Evolutionary conservation across 2,113 vertebrate genomes (phyloP), one percentile per base, ranked within the genome.

Genomic region (Artemisiospiza belli): DNA sequence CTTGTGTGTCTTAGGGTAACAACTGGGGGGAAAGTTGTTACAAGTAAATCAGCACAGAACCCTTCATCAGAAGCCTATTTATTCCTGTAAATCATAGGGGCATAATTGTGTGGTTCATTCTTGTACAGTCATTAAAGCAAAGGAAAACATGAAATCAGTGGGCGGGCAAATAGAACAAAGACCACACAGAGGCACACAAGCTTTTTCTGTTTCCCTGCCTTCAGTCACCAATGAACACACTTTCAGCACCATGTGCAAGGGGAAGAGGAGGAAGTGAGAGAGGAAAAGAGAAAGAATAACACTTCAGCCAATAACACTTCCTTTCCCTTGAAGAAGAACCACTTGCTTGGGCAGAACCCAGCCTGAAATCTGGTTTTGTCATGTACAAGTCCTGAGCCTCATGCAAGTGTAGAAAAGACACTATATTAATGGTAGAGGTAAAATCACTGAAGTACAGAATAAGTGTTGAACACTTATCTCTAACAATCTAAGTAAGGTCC

Each of bases 131-230:
- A 33, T 49, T 73, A 72, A 75, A 83, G 63, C 15, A 41, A 73
- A 79, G 31, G 13, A 76, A 94, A 87, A 61, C 28, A 62, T 62
- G 5, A 47, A 44, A 35, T 46, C 39, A 15, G 61, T 25, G 20
- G 23, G 59, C 3, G 0, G 33, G 19, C n/a, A 88, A 92, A 87
- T 9, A 69, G 43, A 91, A 80, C 25, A 90, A 44, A 73, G 28
- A 85, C 63, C 27, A 33, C 46, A 30, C 3, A 44, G 31, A 76
- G 16, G 49, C 41, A 58, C 19, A 7, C 0, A 0, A 37, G 72
- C n/a, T 27, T 91, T 47, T 87, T 75, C 58, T 55, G 33, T 24
- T 83, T 93, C 46, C 25, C 52, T 74, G 30, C 23, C 55, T 83
- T 67, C n/a, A 51, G 21, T 39, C 67, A 73, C 49, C 54, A 63